A percentile compares a stretch with the other conserved stretches of the same genome.
Evolutionary conservation across 2,113 vertebrate genomes (phyloP).

Genomic region (Corvus hawaiiensis): DNA sequence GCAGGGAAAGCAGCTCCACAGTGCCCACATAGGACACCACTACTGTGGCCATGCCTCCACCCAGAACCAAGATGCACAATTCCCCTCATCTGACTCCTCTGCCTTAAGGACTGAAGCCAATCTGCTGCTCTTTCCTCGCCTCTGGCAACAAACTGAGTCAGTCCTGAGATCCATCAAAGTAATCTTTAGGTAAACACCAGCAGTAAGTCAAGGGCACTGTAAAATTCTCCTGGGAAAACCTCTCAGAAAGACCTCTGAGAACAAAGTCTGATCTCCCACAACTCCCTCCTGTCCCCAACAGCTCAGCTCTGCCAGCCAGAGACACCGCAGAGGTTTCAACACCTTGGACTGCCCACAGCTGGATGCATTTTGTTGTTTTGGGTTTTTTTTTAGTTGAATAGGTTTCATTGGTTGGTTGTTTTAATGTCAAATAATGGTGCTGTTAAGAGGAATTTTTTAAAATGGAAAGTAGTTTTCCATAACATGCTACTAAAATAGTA

Average conservation of each 20-base stretch:
- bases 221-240: not conserved
- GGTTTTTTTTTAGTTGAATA: not conserved
- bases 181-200: not conserved
- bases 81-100: not conserved
- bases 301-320: not conserved
- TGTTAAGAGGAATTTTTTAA: not conserved
- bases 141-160: not conserved
- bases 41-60: fast-evolving
- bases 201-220: not conserved
- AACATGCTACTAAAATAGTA: fast-evolving
- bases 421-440: not conserved
- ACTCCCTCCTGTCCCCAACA: not conserved
- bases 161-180: not conserved
- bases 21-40: not conserved
- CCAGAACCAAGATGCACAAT: fast-evolving
- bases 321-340: not conserved
- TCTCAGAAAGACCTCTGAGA: not conserved
- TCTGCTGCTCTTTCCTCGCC: not conserved
- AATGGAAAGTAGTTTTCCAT: not conserved
- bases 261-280: not conserved
- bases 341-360: not conserved
- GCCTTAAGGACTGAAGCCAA: not conserved
- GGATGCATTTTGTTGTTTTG: not conserved
- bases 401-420: not conserved
- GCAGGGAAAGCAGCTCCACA: not conserved